Percentiles rank a stretch among this genome's conserved stretches.
These are phyloP conservation scores for Drosophila tani DNA, from an alignment of 1,140 invertebrate species.

Conservation along the genomic window DNA sequence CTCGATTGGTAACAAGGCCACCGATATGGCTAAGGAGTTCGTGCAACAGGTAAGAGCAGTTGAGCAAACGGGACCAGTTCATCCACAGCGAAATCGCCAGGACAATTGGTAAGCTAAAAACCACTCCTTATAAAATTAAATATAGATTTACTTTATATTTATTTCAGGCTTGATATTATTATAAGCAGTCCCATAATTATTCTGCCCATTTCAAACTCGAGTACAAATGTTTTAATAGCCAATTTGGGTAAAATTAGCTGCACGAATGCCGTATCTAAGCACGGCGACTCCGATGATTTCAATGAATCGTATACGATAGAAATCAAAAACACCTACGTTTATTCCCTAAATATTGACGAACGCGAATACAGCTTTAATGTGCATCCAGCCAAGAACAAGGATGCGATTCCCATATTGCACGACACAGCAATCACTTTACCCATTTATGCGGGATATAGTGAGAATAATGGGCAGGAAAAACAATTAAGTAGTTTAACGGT, in stretches of 20 bases:
- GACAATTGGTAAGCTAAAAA: conserved; percentile 46
- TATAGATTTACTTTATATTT: neutral
- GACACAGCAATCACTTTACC: conserved; percentile 90
- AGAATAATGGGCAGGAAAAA: conserved; percentile 69
- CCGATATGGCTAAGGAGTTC: conserved; percentile 96
- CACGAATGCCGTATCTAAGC: conserved; percentile 39
- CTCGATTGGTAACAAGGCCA: conserved; percentile 95
- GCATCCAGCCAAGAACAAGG: conserved; percentile 69
- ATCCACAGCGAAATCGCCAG: conserved; percentile 40
- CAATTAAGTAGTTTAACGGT: conserved; percentile 58
- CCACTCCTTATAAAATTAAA: neutral
- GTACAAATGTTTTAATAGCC: conserved; percentile 94
- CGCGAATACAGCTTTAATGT: conserved; percentile 66
- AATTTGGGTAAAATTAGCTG: conserved; percentile 96
- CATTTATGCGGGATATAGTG: conserved; percentile 85
- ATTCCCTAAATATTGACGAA: conserved; percentile 89
- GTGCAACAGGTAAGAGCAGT: conserved; percentile 88
- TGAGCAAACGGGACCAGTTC: conserved; percentile 45
- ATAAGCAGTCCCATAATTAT: conserved; percentile 96
- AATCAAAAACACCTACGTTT: conserved; percentile 95
- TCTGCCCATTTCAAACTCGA: conserved; percentile 91
- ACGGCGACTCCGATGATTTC: conserved; percentile 15
- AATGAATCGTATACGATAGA: conserved; percentile 84
- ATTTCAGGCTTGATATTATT: conserved; percentile 88
- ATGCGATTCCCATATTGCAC: conserved; percentile 82